Conservation (phyloP, 2,113 vertebrate genomes). For the Hippoglossus stenolepis region DNA sequence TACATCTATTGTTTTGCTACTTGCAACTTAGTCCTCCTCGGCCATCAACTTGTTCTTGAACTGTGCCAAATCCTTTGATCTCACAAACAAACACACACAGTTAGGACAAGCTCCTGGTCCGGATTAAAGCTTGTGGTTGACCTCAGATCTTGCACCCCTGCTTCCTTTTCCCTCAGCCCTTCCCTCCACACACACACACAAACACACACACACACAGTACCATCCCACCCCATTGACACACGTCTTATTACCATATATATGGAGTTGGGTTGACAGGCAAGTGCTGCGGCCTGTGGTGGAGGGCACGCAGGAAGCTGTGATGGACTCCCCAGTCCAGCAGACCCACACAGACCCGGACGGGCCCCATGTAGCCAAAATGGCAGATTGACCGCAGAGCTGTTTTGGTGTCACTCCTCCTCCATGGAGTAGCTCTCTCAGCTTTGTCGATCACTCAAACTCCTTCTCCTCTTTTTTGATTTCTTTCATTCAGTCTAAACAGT, state of each 20-base stretch:
- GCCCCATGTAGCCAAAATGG: constrained; percentile 52
- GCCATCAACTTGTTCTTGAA: constrained; percentile 2
- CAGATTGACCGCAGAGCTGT: constrained; percentile 40
- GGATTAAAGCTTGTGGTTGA: constrained; percentile 45
- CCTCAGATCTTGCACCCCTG: constrained; percentile 30
- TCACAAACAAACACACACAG: constrained; percentile 5
- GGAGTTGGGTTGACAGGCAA: constrained; percentile 66
- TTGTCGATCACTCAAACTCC: not conserved
- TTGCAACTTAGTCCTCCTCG: not conserved
- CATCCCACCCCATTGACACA: constrained; percentile 42
- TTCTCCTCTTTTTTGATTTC: constrained; percentile 4
- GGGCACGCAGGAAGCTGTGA: constrained; percentile 41
- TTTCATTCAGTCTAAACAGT: constrained; percentile 29
- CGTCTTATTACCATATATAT: constrained; percentile 83
- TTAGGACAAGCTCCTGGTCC: not conserved
- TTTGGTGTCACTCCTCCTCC: constrained; percentile 3
- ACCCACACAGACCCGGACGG: constrained; percentile 34
- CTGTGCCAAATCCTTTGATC: not conserved
- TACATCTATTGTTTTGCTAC: not conserved
- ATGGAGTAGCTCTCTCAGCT: constrained; percentile 4
- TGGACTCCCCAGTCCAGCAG: constrained; percentile 62
- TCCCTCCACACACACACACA: constrained; percentile 19
- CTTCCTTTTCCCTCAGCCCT: constrained; percentile 8
- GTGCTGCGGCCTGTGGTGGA: constrained; percentile 56
- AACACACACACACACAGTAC: constrained; percentile 20